Percentiles rank a stretch among this genome's conserved stretches.
Conservation (phyloP, 2,113 vertebrate species). For the Plotosus lineatus region DNA sequence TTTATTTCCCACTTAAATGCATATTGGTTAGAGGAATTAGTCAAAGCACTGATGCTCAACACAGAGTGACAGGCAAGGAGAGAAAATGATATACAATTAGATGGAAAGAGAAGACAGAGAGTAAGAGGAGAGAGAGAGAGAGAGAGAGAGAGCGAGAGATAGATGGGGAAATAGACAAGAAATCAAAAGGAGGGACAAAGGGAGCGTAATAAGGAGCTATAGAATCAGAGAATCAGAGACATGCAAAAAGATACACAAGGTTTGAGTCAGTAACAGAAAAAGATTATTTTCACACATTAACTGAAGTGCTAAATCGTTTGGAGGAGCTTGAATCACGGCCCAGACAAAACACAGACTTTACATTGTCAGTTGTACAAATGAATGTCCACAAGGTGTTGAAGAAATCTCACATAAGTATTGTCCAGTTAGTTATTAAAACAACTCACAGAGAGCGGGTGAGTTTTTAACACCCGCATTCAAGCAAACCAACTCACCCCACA, state of each 20-base stretch:
- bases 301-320: too few relatives aligned
- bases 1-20: constrained; percentile 61
- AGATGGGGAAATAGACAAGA: background rate
- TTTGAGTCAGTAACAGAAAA: background rate
- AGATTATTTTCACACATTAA: too few relatives aligned
- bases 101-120: constrained; percentile 52
- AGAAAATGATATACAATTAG: background rate
- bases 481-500: too few relatives aligned
- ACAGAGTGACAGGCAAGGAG: constrained; percentile 12
- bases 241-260: background rate
- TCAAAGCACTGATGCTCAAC: constrained; percentile 47
- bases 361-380: too few relatives aligned
- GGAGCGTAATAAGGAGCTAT: too few relatives aligned
- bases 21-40: constrained; percentile 58
- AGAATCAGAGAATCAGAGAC: background rate
- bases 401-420: too few relatives aligned
- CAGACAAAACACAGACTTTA: too few relatives aligned
- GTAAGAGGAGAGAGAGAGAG: constrained; percentile 51
- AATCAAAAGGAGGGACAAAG: background rate
- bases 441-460: too few relatives aligned
- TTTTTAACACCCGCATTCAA: too few relatives aligned
- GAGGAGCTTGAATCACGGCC: too few relatives aligned
- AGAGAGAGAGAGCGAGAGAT: background rate
- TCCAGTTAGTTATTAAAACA: too few relatives aligned
- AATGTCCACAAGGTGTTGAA: too few relatives aligned